Base-by-base conservation (phyloP, 2,797 vertebrate species). In the Falco rusticolus region DNA sequence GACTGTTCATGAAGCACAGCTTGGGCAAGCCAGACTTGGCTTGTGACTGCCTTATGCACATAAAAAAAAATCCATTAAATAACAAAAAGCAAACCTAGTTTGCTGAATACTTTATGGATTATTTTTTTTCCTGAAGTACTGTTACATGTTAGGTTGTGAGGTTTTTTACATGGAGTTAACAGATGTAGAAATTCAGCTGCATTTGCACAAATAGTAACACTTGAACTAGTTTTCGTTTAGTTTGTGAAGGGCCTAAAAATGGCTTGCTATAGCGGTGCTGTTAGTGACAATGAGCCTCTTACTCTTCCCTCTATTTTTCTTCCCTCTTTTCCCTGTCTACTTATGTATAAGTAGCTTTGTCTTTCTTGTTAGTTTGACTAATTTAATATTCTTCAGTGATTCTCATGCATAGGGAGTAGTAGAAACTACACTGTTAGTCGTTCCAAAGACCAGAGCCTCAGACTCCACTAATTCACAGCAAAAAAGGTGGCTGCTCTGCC, bases 11-110 rank as follows among this genome's bases (percentile, higher is more conserved):
- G 86, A 85, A 86, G 37, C 64, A 53, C 60, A 29, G 10, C 16
- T 92, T 79, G 64, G 19, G 85, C 54, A 82, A 93, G 57, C 51
- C 65, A 72, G 57, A 91, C 94, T 80, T 97, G 70, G 65, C 65
- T 77, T 89, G 60, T 54, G 70, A 82, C 50, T 92, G 59, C 77
- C 60, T 95, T 88, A 59, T 72, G 71, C 34, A 78, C 3, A 4
- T 45, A 20, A 92, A 79, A 89, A 81, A 81, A 79, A 78, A 45
- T 86, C 76, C 25, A 54, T 41, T 41, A 85, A 60, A 76, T 77
- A 86, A 74, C 21, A 84, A 87, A 93, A 87, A 85, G 22, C 53
- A 93, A 96, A 84, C 17, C 25, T 79, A 72, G 39, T 71, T 87
- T 94, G 19, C 66, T 74, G 51, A 88, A 41, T 77, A 33, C 14